Conservation (phyloP, 2,113 vertebrate genomes). For the Malaclemys terrapin region DNA sequence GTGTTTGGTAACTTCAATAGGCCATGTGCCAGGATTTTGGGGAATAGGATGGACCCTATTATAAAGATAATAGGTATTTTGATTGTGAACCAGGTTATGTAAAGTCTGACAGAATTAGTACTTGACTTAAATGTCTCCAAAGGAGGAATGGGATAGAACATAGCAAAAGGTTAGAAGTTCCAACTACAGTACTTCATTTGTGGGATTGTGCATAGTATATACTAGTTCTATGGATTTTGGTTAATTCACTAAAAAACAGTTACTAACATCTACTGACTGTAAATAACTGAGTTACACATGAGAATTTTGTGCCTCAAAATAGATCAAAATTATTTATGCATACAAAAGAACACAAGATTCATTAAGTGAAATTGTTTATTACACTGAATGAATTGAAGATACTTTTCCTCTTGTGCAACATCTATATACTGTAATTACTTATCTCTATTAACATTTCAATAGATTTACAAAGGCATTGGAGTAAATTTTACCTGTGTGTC, state of each 20-base stretch:
- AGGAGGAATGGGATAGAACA: not conserved
- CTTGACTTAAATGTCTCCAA: not conserved
- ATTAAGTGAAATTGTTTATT: not conserved
- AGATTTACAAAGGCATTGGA: not conserved
- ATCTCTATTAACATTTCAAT: not conserved
- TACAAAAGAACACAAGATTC: rapidly evolving
- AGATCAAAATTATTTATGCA: not conserved
- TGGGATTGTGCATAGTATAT: not conserved
- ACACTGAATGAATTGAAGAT: not conserved
- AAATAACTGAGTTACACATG: not conserved
- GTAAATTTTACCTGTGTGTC: not conserved
- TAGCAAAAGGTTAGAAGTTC: not conserved
- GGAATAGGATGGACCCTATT: not conserved
- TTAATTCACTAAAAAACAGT: not conserved
- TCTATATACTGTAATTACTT: not conserved
- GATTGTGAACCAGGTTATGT: not conserved
- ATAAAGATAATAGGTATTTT: not conserved
- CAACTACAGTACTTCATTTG: not conserved
- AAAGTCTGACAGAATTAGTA: not conserved
- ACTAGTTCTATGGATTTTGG: not conserved
- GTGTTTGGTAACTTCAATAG: not conserved
- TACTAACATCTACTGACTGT: not conserved
- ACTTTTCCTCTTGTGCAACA: not conserved
- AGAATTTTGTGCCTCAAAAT: not conserved
- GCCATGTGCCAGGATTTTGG: not conserved